A percentile compares a stretch with the other conserved stretches of the same genome.
Conservation (phyloP, 2,113 vertebrate genomes). For the Rhagologus leucostigma region DNA sequence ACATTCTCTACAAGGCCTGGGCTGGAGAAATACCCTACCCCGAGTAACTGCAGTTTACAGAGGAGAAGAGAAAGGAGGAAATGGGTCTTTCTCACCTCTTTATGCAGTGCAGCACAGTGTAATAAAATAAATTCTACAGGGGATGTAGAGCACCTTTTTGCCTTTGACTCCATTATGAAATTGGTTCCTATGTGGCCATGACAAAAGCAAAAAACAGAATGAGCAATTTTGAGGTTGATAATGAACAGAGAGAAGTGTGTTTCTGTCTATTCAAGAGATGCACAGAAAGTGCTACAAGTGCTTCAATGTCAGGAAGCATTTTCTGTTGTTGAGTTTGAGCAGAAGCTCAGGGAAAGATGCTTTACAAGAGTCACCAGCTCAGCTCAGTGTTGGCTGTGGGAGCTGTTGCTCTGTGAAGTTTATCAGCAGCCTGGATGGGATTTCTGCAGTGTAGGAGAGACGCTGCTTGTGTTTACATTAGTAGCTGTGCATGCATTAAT, state of each 20-base stretch:
- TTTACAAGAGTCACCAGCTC: neutral
- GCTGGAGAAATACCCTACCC: neutral
- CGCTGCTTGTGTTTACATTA: neutral
- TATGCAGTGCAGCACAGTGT: neutral
- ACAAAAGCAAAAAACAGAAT: neutral
- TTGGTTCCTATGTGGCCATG: neutral
- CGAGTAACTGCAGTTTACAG: neutral
- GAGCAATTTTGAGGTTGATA: neutral
- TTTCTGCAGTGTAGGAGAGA: neutral
- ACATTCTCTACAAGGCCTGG: neutral
- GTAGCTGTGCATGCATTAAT: neutral
- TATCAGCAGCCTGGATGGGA: neutral
- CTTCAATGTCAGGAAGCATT: neutral
- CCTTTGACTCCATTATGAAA: neutral
- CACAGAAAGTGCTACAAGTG: neutral
- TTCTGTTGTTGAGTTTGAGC: neutral
- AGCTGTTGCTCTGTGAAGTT: neutral
- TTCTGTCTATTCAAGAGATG: neutral
- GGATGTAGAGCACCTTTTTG: neutral
- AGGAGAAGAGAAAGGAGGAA: neutral
- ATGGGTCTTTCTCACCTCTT: neutral
- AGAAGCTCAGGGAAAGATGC: neutral
- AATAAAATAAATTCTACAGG: neutral
- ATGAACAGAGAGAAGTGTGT: neutral
- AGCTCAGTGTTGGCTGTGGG: neutral